phyloP scores from a whole-genome alignment of 64 coral and sea anemone species.

The Porites lutea region DNA sequence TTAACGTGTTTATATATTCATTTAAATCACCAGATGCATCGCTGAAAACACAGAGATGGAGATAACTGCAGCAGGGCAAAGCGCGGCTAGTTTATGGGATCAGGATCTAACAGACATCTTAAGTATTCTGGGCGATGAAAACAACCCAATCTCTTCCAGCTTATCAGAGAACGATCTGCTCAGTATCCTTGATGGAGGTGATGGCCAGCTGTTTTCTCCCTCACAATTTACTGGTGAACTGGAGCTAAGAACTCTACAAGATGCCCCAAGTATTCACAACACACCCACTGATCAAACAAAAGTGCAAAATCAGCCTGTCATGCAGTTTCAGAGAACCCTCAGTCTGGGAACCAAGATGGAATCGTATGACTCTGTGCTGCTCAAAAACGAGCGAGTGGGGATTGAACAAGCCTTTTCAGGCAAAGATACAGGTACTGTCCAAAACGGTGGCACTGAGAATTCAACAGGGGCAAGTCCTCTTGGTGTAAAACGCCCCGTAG shows the following conservation, averaged over 20 bases:
- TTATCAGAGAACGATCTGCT: neutral
- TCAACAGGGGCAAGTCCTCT: too few species aligned
- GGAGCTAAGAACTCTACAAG: neutral
- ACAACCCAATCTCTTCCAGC: neutral
- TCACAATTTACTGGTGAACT: neutral
- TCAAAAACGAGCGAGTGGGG: too few species aligned
- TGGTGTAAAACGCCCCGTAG: neutral
- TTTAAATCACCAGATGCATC: neutral
- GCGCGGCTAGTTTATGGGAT: neutral
- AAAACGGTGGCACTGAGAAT: too few species aligned
- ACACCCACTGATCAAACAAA: neutral
- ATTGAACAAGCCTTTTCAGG: neutral
- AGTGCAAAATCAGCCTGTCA: neutral
- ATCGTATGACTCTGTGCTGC: neutral
- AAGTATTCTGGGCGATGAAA: neutral
- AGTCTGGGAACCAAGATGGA: neutral
- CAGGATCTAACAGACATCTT: neutral
- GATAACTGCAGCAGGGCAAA: neutral
- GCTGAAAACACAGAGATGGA: neutral
- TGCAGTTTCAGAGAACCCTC: neutral
- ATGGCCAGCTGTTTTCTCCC: neutral
- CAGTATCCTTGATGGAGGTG: too few species aligned
- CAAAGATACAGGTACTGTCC: too few species aligned
- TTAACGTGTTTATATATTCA: too few species aligned
- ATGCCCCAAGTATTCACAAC: neutral